phyloP scores from a whole-genome alignment of 2,113 vertebrate genomes.

The Nerophis lumbriciformis region DNA sequence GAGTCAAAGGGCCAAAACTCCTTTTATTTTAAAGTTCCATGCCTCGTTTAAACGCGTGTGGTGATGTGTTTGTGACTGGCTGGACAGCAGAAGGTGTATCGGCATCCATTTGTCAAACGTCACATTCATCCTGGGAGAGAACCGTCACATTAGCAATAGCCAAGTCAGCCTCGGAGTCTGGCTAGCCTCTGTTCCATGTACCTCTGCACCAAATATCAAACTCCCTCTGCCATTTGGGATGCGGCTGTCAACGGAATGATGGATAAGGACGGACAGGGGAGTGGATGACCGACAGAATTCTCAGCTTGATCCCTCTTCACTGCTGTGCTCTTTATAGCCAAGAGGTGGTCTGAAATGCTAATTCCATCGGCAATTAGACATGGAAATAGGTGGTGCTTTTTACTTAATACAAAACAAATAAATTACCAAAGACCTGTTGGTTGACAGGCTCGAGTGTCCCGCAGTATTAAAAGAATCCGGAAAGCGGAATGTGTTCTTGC shows the following conservation, averaged over 20 bases:
- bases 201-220: conserved; percentile 41
- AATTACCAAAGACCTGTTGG: conserved; percentile 50
- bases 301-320: conserved; percentile 17
- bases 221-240: conserved; percentile 36
- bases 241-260: conserved; percentile 50
- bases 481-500: conserved; percentile 44
- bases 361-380: conserved; percentile 62
- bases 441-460: conserved; percentile 51
- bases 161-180: conserved; percentile 45
- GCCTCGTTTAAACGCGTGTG: conserved; percentile 21
- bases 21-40: conserved; percentile 5
- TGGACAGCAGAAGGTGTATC: conserved; percentile 52
- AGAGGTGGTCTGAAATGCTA: conserved; percentile 50
- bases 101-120: conserved; percentile 64
- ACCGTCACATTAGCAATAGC: conserved; percentile 56
- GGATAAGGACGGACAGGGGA: conserved; percentile 29
- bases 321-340: conserved; percentile 31
- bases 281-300: conserved; percentile 42
- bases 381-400: conserved; percentile 46
- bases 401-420: conserved; percentile 51
- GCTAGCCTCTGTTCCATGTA: conserved; percentile 38
- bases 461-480: conserved; percentile 46
- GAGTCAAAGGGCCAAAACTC: not conserved
- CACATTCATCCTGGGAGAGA: conserved; percentile 49
- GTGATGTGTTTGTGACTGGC: conserved; percentile 10